These are phyloP conservation scores for Paraplagusia blochii DNA, from an alignment of 2,113 vertebrate genomes.

Conservation along the genomic window DNA sequence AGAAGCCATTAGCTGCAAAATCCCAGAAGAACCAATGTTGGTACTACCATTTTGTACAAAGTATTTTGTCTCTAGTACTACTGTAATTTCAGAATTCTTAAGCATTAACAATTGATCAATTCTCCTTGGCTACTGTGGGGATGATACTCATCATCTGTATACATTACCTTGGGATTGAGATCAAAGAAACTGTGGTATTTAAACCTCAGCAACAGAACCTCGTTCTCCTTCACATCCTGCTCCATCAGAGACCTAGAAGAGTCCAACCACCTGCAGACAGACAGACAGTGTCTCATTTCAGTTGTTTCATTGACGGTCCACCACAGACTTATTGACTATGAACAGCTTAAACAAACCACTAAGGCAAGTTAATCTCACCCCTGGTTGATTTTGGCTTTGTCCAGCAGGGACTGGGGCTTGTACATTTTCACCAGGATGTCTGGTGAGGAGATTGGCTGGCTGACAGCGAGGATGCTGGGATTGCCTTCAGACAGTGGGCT, in stretches of 20 bases:
- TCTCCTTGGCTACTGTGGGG: too few relatives aligned
- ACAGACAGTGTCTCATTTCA: slow-evolving; percentile 13
- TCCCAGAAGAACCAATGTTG: too few relatives aligned
- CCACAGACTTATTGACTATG: not conserved
- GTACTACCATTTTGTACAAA: too few relatives aligned
- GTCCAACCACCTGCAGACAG: slow-evolving; percentile 87
- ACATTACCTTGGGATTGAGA: slow-evolving; percentile 95
- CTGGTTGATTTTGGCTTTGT: slow-evolving; percentile 99
- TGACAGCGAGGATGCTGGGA: slow-evolving; percentile 95
- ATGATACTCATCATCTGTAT: not conserved
- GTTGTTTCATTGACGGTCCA: not conserved
- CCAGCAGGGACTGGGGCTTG: slow-evolving; percentile 94
- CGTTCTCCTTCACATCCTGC: slow-evolving; percentile 97
- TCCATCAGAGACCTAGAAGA: slow-evolving; percentile 98
- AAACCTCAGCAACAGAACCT: slow-evolving; percentile 94
- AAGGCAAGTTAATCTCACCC: slow-evolving; percentile 80
- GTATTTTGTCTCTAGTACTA: too few relatives aligned
- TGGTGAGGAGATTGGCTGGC: slow-evolving; percentile 93
- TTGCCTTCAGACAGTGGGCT: slow-evolving; percentile 97
- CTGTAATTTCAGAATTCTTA: too few relatives aligned
- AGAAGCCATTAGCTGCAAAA: too few relatives aligned
- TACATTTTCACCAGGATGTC: slow-evolving; percentile 95
- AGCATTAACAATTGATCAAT: too few relatives aligned
- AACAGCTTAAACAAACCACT: slow-evolving; percentile 15
- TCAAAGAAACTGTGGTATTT: slow-evolving; percentile 99